Base-by-base conservation (phyloP, 2,797 vertebrate species). In the Myripristis jacobus region DNA sequence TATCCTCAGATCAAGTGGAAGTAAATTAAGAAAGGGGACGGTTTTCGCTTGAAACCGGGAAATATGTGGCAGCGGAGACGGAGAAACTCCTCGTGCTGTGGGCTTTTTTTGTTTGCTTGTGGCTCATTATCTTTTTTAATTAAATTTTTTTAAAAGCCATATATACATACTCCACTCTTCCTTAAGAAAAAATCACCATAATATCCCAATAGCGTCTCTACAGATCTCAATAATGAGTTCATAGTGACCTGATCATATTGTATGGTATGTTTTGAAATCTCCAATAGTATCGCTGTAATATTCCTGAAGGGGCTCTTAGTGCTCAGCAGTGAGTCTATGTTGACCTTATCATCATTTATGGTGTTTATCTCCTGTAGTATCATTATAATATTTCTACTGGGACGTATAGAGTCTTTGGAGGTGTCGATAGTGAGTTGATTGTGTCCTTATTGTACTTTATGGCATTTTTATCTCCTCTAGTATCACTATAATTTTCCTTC, bases 401-500 rank as follows among this genome's bases (percentile, higher is more conserved):
- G 19, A 21, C 24, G 7, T 31, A 43, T 10, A 27, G 15, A 31
- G 18, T 41, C 9, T 25, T 13, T 7, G 1, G 19, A 19, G 47
- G 47, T n/a, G 12, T 12, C 8, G 12, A 22, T 48, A 12, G 47
- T n/a, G 11, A 22, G 19, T 48, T 48, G 21, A 48, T 22, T 11
- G 47, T 48, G 19, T 19, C 3, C 47, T 48, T 21, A 48, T 21
- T 22, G 19, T 48, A 22, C 19, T 22, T 48, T 21, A 48, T 43
- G 36, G 59, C 19, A 18, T 59, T 47, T 58, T 68, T 10, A 66
- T 60, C 27, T 63, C 77, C 36, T 19, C 38, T 4, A 71, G 47
- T 54, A n/a, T 58, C 56, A 51, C 48, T 57, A 29, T 67, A 64
- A 77, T 53, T 48, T 11, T 44, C 38, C 75, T 66, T 38, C 7